These are phyloP conservation scores for Encarsia formosa DNA, from an alignment of 2,888 invertebrate genomes.

Conservation along the genomic window DNA sequence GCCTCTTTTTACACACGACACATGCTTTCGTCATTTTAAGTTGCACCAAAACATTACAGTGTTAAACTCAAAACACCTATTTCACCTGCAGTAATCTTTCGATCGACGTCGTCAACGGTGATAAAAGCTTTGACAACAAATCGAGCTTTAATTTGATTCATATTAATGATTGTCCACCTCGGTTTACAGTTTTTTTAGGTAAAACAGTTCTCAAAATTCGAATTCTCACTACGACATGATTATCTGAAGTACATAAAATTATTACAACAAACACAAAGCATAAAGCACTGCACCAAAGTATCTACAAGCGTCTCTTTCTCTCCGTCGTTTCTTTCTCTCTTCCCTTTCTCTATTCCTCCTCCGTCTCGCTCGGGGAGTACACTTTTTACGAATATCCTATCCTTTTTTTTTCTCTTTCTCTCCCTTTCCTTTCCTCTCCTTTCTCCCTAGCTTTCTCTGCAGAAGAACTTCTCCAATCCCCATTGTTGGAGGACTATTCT, in stretches of 20 bases:
- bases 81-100: too few species aligned
- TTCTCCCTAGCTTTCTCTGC: slow-evolving; percentile 5
- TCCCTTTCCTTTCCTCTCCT: neutral
- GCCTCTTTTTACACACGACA: too few species aligned
- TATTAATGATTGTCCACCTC: neutral
- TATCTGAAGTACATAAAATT: neutral
- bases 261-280: slow-evolving; percentile 6
- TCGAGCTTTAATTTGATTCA: neutral
- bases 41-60: too few species aligned
- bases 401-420: neutral
- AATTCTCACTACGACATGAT: neutral
- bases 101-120: too few species aligned
- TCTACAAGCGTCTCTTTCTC: slow-evolving; percentile 6
- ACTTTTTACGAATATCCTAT: neutral
- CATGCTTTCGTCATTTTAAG: too few species aligned
- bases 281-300: slow-evolving; percentile 16
- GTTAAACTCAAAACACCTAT: too few species aligned
- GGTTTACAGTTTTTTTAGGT: neutral
- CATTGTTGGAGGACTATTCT: too few species aligned
- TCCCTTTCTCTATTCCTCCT: neutral
- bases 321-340: neutral
- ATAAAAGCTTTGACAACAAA: neutral
- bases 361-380: neutral
- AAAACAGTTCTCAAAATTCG: neutral
- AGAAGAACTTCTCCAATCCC: too few species aligned